Base-by-base conservation (phyloP, 1,140 invertebrate species). In the Magallana gigas region DNA sequence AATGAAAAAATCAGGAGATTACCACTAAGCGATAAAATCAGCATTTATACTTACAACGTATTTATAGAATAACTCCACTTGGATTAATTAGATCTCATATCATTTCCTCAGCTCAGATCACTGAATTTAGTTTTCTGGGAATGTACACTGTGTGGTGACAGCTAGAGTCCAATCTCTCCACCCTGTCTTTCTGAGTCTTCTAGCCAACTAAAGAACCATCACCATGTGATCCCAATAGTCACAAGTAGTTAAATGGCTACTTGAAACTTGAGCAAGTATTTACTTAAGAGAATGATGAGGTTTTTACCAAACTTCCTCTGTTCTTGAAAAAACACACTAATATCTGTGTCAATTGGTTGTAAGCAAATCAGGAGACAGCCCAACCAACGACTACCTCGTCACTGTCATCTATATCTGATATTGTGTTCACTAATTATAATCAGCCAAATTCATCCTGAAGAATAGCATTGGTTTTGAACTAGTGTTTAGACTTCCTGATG, bases 251-350 rank as follows among this genome's bases (percentile, higher is more conserved):
- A 76, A 76, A 76, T 76, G 23, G 68, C 68, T 76, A 76, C 68
- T 76, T 76, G 68, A 76, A 76, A 76, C 68, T 76, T 76, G 68
- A 76, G 68, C 68, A 76, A 76, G 68, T 76, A 76, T 76, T 76
- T 76, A 76, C 68, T 76, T 76, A 76, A 36, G 68, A 76, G 36
- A 76, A 76, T 36, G 68, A 76, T 76, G 68, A 76, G 68, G 23
- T 29, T 76, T 76, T 76, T 64, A 64, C 60, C 14, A 18, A n/a
- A 18, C 18, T 64, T 76, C 68, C 68, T 76, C 12, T 36, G 18
- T 18, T 76, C 68, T 76, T 48, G 68, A 29, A 29, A 23, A 48
- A 71, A 71, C 23, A 76, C 36, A 48, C 36, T 48, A 23, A 76
- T 76, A 48, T 36, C 68, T 76, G 23, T 76, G 68, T 76, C 68